Base-by-base conservation (phyloP, 1,140 invertebrate species). In the Drosophila kurseongensis region DNA sequence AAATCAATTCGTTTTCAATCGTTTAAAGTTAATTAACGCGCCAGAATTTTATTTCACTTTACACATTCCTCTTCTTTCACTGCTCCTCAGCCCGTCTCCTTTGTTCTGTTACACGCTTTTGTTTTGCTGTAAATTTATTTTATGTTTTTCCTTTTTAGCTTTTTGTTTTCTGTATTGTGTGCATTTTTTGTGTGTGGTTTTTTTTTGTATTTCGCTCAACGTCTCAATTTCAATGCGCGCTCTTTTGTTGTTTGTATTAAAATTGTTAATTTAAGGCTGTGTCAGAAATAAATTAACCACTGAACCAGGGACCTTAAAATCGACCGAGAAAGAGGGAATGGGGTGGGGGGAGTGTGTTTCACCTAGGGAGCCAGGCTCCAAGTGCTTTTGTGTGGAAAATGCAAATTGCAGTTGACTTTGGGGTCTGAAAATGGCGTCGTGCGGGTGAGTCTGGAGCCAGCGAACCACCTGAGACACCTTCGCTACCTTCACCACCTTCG, bases 1-100 rank as follows among this genome's bases (percentile, higher is more conserved):
- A 89, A 89, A 89, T 89, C 84, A 80, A 89, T 89, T 89, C 84
- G 84, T 89, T 89, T 89, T 90, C 85, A 89, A 89, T 89, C 84
- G 84, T 89, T 89, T 89, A 90, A 89, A 89, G 84, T 89, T 89
- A 90, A 89, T 89, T 89, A 89, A 89, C 84, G 80, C 80, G 63
- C 76, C 67, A 88, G 71, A 89, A 88, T 89, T 88, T 86, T 78
- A 60, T 84, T 84, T 85, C 81, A 80, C 61, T 75, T 84, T 68
- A 69, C 66, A 84, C 81, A 72, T 78, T 81, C 82, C 76, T 63
- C 48, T 68, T 63, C 48, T 68, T 56, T 48, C 50, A 13, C 51
- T 50, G 5, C 60, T 66, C 27, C 61, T 10, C 23, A 44, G 2
- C 4, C 23, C 58, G 32, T 59, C 13, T 44, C 47, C 59, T 27